Percentiles rank a stretch among this genome's conserved stretches.
Conservation (phyloP, 2,113 vertebrate species). For the Brevimyrus niger region DNA sequence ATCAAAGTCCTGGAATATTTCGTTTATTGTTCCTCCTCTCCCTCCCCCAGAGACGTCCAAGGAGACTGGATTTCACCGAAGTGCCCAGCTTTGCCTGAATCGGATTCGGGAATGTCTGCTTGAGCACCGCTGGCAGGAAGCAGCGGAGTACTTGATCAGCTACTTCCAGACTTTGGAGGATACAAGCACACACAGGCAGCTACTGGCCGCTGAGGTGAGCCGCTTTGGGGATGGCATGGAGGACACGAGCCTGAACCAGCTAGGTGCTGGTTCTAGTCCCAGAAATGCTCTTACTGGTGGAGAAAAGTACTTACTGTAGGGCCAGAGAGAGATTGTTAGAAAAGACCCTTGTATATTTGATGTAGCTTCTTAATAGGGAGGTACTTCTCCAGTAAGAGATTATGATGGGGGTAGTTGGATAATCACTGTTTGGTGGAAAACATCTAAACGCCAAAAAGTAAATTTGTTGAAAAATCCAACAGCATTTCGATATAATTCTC, state of each 20-base stretch:
- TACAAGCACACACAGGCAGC: not conserved
- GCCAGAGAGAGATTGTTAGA: not conserved
- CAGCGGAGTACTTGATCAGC: slow-evolving; percentile 66
- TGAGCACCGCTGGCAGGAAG: slow-evolving; percentile 75
- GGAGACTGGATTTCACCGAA: slow-evolving; percentile 59
- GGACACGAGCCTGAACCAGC: not conserved
- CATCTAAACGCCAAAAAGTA: not conserved
- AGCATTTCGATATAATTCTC: not conserved
- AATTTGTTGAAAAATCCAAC: not conserved
- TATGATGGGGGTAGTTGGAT: not conserved
- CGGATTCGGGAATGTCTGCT: slow-evolving; percentile 71
- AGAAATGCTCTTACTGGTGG: not conserved
- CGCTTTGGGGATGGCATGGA: not conserved
- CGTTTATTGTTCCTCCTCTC: not conserved
- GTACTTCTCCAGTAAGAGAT: not conserved
- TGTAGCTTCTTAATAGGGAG: not conserved
- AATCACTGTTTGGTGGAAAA: not conserved
- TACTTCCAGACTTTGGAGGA: slow-evolving; percentile 72
- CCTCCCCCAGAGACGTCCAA: slow-evolving; percentile 25
- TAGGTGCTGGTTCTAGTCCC: not conserved
- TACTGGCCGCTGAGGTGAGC: slow-evolving; percentile 61
- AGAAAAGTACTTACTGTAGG: not conserved
- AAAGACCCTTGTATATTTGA: not conserved
- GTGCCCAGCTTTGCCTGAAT: slow-evolving; percentile 59
- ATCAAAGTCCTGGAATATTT: not conserved